phyloP scores from a whole-genome alignment of 2,888 invertebrate genomes.

The Abrostola triplasia region DNA sequence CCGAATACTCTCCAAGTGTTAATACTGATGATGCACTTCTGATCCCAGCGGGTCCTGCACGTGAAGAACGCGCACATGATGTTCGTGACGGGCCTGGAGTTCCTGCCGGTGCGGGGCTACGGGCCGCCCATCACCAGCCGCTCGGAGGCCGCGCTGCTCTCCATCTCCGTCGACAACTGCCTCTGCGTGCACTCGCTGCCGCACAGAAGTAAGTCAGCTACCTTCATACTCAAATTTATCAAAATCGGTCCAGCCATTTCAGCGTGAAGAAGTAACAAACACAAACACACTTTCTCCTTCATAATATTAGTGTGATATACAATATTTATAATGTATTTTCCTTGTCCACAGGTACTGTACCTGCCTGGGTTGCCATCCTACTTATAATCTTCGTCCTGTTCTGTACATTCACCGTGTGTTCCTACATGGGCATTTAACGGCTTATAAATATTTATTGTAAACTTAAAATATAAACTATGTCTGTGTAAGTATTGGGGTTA shows the following conservation, averaged over 20 bases:
- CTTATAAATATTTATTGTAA: slow-evolving; percentile 59
- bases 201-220: slow-evolving; percentile 90
- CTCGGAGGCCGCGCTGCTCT: slow-evolving; percentile 95
- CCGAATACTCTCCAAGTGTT: too few species aligned
- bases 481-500: slow-evolving; percentile 70
- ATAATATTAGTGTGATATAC: too few species aligned
- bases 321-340: slow-evolving; percentile 56
- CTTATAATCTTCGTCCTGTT: slow-evolving; percentile 93
- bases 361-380: slow-evolving; percentile 93
- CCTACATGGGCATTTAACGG: slow-evolving; percentile 92
- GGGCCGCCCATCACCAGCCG: slow-evolving; percentile 92
- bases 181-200: slow-evolving; percentile 96
- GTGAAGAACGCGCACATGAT: slow-evolving; percentile 96
- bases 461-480: slow-evolving; percentile 58
- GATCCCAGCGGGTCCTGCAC: slow-evolving; percentile 92
- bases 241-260: too few species aligned
- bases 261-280: too few species aligned
- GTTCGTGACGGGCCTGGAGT: slow-evolving; percentile 99
- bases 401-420: slow-evolving; percentile 94
- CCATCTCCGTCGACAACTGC: slow-evolving; percentile 98
- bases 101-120: slow-evolving; percentile 93
- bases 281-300: too few species aligned
- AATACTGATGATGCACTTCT: not conserved
- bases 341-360: slow-evolving; percentile 90
- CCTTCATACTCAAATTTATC: too few species aligned